Evolutionary conservation across 2,113 vertebrate genomes (phyloP), one percentile per base, ranked within the genome.

Genomic region (Phalacrocorax pelagicus): DNA sequence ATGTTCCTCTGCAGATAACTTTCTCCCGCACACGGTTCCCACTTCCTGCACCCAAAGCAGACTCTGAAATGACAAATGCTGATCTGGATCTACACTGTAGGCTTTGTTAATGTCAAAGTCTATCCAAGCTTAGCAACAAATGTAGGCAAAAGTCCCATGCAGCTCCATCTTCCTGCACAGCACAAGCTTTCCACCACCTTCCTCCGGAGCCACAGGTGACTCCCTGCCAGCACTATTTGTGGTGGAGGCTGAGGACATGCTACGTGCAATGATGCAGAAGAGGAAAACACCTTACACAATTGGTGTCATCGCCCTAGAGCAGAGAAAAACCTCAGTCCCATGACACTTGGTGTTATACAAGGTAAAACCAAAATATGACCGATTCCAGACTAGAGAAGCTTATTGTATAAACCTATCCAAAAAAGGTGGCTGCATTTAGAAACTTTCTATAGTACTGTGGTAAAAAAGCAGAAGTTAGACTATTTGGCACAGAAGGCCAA

Each of bases 281-380:
- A 66, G 36, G 21, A 78, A 70, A 77, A 24, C 0, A 57, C 19
- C 22, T 78, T 17, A 32, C 15, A 62, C 8, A 9, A 40, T 86
- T 18, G 11, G 15, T n/a, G 27, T 38, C 0, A 0, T 29, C 26
- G 8, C 9, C 51, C 24, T 34, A 27, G 4, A 8, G 7, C 11
- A 29, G 57, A 71, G 61, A 29, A 51, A 84, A 66, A 8, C 4
- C 21, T 73, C 49, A 36, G 20, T 23, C 34, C n/a, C 18, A 9
- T 21, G 16, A 1, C 22, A 17, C 6, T 55, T 46, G 29, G 3
- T 52, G 49, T 22, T 86, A 38, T 11, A 46, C 0, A 13, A n/a
- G 15, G 24, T 62, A 72, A 82, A 85, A 74, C 18, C 12, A 40
- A 30, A 13, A 12, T 27, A 18, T 34, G 63, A 71, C 3, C 2